Evolutionary conservation across 2,888 invertebrate species (phyloP).

Genomic region (Cremastinae sp.): DNA sequence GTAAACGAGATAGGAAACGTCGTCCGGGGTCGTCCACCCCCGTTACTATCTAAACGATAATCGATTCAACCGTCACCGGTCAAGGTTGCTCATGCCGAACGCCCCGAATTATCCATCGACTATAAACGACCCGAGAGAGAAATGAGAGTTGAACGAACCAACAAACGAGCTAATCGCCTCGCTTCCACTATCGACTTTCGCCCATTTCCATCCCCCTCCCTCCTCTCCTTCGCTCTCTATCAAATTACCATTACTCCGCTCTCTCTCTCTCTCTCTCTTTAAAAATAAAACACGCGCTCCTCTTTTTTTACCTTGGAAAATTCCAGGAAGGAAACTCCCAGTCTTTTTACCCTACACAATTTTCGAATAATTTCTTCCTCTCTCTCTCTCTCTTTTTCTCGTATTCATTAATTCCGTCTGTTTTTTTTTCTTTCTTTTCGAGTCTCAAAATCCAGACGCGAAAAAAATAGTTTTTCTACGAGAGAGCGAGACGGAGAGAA

Average conservation of each 20-base stretch:
- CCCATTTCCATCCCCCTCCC: not conserved
- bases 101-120: slow-evolving; percentile 53
- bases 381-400: no score
- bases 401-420: no score
- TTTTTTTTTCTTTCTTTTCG: no score
- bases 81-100: slow-evolving; percentile 64
- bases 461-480: no score
- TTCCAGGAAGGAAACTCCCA: no score
- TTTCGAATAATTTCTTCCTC: no score
- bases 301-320: no score
- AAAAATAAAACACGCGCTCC: no score
- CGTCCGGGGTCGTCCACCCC: slow-evolving; percentile 61
- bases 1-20: slow-evolving; percentile 1
- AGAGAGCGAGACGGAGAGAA: slow-evolving; percentile 3
- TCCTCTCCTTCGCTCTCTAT: slow-evolving; percentile 25
- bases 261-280: no score
- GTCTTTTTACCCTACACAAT: no score
- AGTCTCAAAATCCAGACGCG: not conserved
- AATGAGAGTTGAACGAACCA: slow-evolving; percentile 56
- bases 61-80: slow-evolving; percentile 65
- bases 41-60: slow-evolving; percentile 63
- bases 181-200: slow-evolving; percentile 53
- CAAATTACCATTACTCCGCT: not conserved
- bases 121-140: slow-evolving; percentile 52
- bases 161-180: slow-evolving; percentile 44